phyloP scores from a whole-genome alignment of 1,140 invertebrate species.

The Zaprionus capensis region DNA sequence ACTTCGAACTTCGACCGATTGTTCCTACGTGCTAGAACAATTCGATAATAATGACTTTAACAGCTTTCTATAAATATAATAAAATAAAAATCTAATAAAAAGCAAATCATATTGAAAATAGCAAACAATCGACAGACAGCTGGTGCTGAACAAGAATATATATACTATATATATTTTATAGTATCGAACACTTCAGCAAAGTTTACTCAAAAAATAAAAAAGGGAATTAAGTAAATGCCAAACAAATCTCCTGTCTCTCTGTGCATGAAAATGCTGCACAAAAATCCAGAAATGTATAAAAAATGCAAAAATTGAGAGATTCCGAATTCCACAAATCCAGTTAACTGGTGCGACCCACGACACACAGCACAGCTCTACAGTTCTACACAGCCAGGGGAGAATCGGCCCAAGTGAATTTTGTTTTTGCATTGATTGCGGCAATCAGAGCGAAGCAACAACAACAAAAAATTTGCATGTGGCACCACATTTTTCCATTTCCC shows the following conservation, averaged over 20 bases:
- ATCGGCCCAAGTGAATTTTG: conserved; percentile 18
- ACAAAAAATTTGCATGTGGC: not conserved
- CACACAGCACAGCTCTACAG: not conserved
- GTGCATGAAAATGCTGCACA: not conserved
- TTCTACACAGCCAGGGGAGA: not conserved
- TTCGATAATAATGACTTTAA: too few species aligned
- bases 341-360: conserved; percentile 1
- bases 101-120: too few species aligned
- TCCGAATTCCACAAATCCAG: conserved; percentile 30
- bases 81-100: too few species aligned
- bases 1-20: too few species aligned
- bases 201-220: not conserved
- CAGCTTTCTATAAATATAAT: too few species aligned
- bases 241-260: not conserved
- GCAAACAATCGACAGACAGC: too few species aligned
- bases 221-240: not conserved
- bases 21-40: too few species aligned
- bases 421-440: conserved; percentile 64
- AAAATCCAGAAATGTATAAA: conserved; percentile 11
- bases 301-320: conserved; percentile 12
- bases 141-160: too few species aligned
- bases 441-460: conserved; percentile 30
- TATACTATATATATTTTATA: too few species aligned
- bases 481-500: conserved; percentile 40
- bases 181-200: too few species aligned